Evolutionary conservation across 1,140 invertebrate species (phyloP).

Genomic region (Zaprionus tsacasi): DNA sequence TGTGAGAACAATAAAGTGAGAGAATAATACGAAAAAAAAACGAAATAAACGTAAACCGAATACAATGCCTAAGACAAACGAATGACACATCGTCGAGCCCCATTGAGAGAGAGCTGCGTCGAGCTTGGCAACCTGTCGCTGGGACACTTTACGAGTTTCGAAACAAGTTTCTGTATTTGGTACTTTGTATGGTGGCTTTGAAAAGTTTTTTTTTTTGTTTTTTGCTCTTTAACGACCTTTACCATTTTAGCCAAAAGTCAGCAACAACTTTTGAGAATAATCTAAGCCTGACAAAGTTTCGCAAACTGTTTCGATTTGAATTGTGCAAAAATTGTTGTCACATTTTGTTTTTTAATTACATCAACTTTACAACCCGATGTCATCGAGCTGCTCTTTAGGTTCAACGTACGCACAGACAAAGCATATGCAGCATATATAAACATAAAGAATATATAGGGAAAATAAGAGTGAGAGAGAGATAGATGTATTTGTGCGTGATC

Average conservation of each 20-base stretch:
- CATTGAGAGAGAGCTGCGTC: conserved; percentile 20
- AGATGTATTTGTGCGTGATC: conserved; percentile 32
- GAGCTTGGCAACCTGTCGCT: conserved; percentile 22
- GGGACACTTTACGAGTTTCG: conserved; percentile 32
- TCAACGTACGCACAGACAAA: conserved; percentile 40
- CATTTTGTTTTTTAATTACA: conserved; percentile 30
- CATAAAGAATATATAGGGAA: not conserved
- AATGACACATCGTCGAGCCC: conserved; percentile 35
- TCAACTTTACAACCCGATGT: conserved; percentile 20
- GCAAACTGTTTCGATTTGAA: conserved; percentile 12
- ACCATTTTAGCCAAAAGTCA: conserved; percentile 51
- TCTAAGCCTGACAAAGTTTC: conserved; percentile 6
- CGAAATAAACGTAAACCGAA: conserved; percentile 10
- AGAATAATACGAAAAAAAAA: conserved; percentile 16
- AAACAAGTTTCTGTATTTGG: conserved; percentile 66
- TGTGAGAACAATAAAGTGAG: conserved; percentile 30
- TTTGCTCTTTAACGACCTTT: conserved; percentile 54
- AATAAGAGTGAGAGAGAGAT: not conserved
- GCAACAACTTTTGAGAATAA: conserved; percentile 17
- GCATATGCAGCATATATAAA: not conserved
- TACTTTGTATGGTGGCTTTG: conserved; percentile 44
- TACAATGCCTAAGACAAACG: conserved; percentile 10
- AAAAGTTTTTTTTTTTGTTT: conserved; percentile 32
- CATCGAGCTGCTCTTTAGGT: conserved; percentile 12
- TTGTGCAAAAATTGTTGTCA: conserved; percentile 9